Base-by-base conservation (phyloP, 2,888 invertebrate genomes). In the Campoplex capitator region DNA sequence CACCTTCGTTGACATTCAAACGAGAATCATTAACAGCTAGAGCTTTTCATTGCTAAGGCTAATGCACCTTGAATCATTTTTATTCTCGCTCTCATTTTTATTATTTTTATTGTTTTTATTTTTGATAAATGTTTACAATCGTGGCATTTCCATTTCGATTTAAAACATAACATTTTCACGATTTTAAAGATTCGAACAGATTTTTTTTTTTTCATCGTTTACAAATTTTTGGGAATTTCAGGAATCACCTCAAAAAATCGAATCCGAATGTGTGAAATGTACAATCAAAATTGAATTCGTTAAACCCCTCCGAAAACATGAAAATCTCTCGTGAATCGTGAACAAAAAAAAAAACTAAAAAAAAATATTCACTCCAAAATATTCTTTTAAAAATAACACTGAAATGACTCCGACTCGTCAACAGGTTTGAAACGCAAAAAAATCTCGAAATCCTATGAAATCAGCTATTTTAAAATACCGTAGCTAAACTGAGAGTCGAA, bases 1-100 rank as follows among this genome's bases (percentile, higher is more conserved):
- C 92, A 93, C 92, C 91, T 93, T 89, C 88, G 71, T 71, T 85
- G 92, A 92, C 92, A 92, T 93, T 93, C 88, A 75, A 11, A n/a
- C 54, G 75, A 83, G 85, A 89, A 90, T 86, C 89, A 88, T 86
- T 79, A 73, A 76, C 79, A 82, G 82, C 65, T 54, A 67, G 65
- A 71, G 58, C 54, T 88, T 85, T 88, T 87, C 87, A 89, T 79
- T 87, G 88, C 84, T 86, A 89, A 88, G 89, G 87, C 79, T 86
- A 83, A 87, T 85, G 82, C 82, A 79, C 82, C 68, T 76, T 45
- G 16, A 16, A 62, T 28, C 45, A 28, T 38, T 62, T 75, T 58
- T 28, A 62, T 56, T 28, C 45, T n/a, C 42, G 18, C 35, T 56
- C 35, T 51, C 42, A 7, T 23, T 6, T 4, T 6, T 38, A 3